Evolutionary conservation across 2,113 vertebrate species (phyloP).

Genomic region (Takifugu flavidus): DNA sequence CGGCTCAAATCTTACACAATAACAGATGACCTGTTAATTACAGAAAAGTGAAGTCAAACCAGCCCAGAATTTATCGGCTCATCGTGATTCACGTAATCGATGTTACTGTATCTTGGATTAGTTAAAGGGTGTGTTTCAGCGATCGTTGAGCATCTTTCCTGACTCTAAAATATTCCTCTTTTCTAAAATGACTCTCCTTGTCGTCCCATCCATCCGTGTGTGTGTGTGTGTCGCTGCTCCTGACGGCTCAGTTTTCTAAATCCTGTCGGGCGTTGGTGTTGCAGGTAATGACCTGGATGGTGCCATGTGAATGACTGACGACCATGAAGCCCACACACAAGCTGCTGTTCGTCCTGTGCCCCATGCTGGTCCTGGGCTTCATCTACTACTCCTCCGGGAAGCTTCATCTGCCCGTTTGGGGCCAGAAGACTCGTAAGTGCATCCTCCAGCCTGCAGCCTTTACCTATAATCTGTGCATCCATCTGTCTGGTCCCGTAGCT

Average conservation of each 20-base stretch:
- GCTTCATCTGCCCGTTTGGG: constrained; percentile 89
- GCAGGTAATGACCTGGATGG: constrained; percentile 82
- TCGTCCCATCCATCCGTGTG: neutral
- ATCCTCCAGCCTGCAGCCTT: constrained; percentile 3
- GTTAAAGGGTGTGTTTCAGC: too few species aligned
- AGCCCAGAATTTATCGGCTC: too few species aligned
- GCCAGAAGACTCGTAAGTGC: constrained; percentile 91
- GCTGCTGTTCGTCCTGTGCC: constrained; percentile 91
- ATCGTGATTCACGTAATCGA: too few species aligned
- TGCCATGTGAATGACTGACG: constrained; percentile 89
- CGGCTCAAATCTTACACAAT: too few species aligned
- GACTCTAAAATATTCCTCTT: neutral
- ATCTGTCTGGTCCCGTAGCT: neutral
- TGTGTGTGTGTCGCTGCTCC: neutral
- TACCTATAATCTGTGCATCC: constrained; percentile 13
- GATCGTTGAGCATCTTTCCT: too few species aligned
- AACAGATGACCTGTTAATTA: too few species aligned
- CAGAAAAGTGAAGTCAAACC: too few species aligned
- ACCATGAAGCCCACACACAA: constrained; percentile 91
- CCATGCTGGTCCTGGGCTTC: constrained; percentile 93
- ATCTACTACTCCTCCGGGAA: constrained; percentile 94
- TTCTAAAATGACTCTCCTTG: too few species aligned
- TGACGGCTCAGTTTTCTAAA: neutral
- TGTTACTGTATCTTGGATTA: too few species aligned
- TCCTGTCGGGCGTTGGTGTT: neutral